Evolutionary conservation across 2,797 vertebrate genomes (phyloP).

Genomic region (Sebastes aleutianus): DNA sequence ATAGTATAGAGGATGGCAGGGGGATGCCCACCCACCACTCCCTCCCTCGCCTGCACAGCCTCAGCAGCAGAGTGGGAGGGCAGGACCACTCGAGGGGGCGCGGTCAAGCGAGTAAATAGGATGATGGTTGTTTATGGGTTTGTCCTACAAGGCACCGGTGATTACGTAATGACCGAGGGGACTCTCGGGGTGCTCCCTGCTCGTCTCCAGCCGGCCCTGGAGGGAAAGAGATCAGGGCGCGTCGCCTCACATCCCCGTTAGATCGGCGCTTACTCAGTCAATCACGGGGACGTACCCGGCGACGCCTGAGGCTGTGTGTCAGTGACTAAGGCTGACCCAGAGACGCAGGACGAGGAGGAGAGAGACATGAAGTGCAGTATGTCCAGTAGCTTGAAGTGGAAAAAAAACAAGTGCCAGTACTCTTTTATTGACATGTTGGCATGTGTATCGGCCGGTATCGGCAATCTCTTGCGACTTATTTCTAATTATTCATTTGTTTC

Average conservation of each 20-base stretch:
- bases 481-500: too few species aligned
- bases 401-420: too few species aligned
- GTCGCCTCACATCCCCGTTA: constrained; percentile 55
- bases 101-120: constrained; percentile 45
- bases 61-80: background rate
- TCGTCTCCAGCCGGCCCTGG: constrained; percentile 27
- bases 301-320: constrained; percentile 64
- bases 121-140: constrained; percentile 57
- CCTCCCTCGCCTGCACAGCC: background rate
- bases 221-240: constrained; percentile 32
- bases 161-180: constrained; percentile 59
- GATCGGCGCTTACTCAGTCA: background rate
- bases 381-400: background rate
- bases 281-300: background rate
- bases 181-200: constrained; percentile 33
- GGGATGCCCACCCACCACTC: constrained; percentile 4
- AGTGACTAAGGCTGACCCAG: constrained; percentile 49
- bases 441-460: too few species aligned
- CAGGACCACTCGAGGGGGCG: background rate
- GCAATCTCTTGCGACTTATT: too few species aligned
- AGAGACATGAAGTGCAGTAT: background rate
- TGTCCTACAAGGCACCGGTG: constrained; percentile 29
- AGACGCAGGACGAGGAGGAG: background rate
- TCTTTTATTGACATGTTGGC: too few species aligned
- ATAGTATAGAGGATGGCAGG: constrained; percentile 14